Evolutionary conservation across 92 coral and sea anemone genomes (phyloP), one percentile per base, ranked within the genome.

Genomic region (Chrysogorgia sp.): DNA sequence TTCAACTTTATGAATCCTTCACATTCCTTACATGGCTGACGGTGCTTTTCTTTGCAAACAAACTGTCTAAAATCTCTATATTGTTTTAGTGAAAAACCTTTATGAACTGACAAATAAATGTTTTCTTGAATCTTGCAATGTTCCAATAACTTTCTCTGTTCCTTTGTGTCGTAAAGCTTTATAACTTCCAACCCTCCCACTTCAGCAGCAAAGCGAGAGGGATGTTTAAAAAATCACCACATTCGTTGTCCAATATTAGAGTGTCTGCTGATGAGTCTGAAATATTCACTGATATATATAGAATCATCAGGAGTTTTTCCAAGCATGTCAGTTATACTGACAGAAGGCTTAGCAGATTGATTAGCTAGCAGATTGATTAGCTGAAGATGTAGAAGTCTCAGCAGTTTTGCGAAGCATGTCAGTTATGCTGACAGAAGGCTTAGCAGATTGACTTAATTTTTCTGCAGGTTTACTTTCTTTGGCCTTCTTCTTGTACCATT

Each of bases 401-500:
- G 24, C 15, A 29, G 5, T 48, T 29, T 30, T 69, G 55, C 58
- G 40, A n/a, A 69, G 76, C 76, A 69, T 69, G 40, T 29, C 32
- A 69, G 58, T 40, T 60, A 60, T 60, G 32, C 67, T 20, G 10
- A 60, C 8, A 19, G 67, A 20, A 1, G 19, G 67, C 14, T 3
- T 22, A 7, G 67, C 10, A 60, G 34, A 28, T 20, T 60, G 35
- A 60, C 67, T 60, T 20, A 22, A 5, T 28, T 1, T 60, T 40
- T 60, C 35, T 25, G 67, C 67, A 13, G n/a, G 7, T 7, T 53
- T 28, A 34, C 2, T 60, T 61, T 26, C n/a, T n/a, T n/a, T 66
- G n/a, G 33, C 26, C 52, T 37, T 66, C 24, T 81, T 62, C 34
- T 26, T 41, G 37, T 81, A 81, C 80, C 85, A 81, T 22, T 57